Percentiles rank a stretch among this genome's conserved stretches.
These are phyloP conservation scores for Pseudorhiza aurosa DNA, from an alignment of 30 jellyfish, hydroid and myxozoan genomes.

Conservation along the genomic window DNA sequence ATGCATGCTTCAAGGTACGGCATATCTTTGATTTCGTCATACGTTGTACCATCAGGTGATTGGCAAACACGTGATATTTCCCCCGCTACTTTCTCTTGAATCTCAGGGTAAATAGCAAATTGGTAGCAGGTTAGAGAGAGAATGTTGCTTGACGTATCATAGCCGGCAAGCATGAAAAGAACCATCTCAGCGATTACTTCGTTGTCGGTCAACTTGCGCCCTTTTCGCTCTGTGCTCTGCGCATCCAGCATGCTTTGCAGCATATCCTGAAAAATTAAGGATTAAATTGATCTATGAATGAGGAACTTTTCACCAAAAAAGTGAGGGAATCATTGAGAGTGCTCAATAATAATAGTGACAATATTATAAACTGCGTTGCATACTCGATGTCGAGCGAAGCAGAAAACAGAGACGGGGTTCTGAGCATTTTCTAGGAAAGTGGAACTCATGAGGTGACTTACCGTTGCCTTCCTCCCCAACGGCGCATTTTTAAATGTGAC, in stretches of 20 bases:
- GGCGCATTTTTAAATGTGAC: too few relatives aligned
- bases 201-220: slow-evolving; percentile 56
- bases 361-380: too few relatives aligned
- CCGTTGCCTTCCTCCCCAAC: too few relatives aligned
- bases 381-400: too few relatives aligned
- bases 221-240: slow-evolving; percentile 62
- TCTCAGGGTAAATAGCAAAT: slow-evolving; percentile 63
- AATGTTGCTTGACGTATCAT: slow-evolving; percentile 62
- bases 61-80: slow-evolving; percentile 39
- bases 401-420: too few relatives aligned
- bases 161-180: slow-evolving; percentile 68
- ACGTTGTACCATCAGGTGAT: slow-evolving; percentile 28
- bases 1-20: slow-evolving; percentile 73
- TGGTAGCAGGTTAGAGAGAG: slow-evolving; percentile 44
- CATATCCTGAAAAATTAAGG: slow-evolving; percentile 66
- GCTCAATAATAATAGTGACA: too few relatives aligned
- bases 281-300: too few relatives aligned
- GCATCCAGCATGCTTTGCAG: slow-evolving; percentile 61
- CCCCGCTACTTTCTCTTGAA: slow-evolving; percentile 56
- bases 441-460: too few relatives aligned
- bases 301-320: too few relatives aligned
- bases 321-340: too few relatives aligned
- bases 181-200: slow-evolving; percentile 67
- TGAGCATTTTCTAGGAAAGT: too few relatives aligned
- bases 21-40: slow-evolving; percentile 56